Conservation (phyloP, 92 coral and sea anemone genomes). For the Parazoanthus swiftii region DNA sequence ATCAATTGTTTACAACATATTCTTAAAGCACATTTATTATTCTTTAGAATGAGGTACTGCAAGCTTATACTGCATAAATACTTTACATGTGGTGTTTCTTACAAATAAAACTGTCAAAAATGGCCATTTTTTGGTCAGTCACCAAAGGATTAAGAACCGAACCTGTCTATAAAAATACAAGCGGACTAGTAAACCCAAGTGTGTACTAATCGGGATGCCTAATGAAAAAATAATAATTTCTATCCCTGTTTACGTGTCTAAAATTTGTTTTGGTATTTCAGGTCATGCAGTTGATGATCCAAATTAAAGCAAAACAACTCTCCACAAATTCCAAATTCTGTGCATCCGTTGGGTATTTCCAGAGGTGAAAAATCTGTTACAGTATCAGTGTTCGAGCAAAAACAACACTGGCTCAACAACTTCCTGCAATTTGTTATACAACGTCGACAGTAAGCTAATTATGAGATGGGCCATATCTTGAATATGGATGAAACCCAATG, state of each 20-base stretch:
- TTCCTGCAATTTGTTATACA: constrained; percentile 42
- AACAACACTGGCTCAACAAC: constrained; percentile 47
- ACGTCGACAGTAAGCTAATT: background rate
- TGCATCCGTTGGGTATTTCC: constrained; percentile 46
- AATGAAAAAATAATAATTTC: too few relatives aligned
- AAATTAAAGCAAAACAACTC: constrained; percentile 4
- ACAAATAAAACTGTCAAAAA: constrained; percentile 19
- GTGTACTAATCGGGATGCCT: too few relatives aligned
- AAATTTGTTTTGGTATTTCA: background rate
- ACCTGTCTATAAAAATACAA: too few relatives aligned
- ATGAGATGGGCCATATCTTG: too few relatives aligned
- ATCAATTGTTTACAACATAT: background rate
- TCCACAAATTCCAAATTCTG: background rate
- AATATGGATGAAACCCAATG: too few relatives aligned
- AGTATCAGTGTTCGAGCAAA: constrained; percentile 28
- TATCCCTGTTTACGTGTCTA: background rate
- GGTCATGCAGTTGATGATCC: background rate
- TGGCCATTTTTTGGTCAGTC: background rate
- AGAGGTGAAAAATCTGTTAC: constrained; percentile 45
- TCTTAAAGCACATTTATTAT: constrained; percentile 13
- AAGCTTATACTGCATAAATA: background rate
- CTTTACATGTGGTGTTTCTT: constrained; percentile 3
- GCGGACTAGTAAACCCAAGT: too few relatives aligned
- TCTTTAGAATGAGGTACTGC: constrained; percentile 17
- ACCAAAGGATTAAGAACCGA: background rate